Conservation (phyloP, 2,113 vertebrate species). For the Plestiodon gilberti region DNA sequence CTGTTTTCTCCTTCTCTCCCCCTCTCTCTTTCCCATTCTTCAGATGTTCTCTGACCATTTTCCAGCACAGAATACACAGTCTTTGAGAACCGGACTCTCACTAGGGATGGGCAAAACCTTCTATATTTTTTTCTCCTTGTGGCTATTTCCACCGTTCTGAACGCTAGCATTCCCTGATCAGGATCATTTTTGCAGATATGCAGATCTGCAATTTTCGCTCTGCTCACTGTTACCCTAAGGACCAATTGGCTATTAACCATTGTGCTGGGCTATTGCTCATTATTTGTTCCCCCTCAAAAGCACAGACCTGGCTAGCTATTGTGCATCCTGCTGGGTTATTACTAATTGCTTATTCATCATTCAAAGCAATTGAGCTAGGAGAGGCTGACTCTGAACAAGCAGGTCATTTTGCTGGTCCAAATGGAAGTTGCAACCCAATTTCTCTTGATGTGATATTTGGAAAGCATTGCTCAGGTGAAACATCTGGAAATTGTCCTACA, state of each 20-base stretch:
- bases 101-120: not conserved
- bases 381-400: not conserved
- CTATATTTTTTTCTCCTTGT: not conserved
- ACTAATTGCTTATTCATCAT: not conserved
- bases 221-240: not conserved
- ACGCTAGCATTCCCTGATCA: not conserved
- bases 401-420: not conserved
- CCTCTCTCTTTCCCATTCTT: not conserved
- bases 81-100: not conserved
- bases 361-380: not conserved
- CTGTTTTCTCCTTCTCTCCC: slow-evolving; percentile 14
- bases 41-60: slow-evolving; percentile 57
- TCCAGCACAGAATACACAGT: slow-evolving; percentile 63
- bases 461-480: not conserved
- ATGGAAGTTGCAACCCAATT: not conserved
- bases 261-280: not conserved
- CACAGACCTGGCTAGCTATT: not conserved
- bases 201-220: not conserved
- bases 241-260: not conserved
- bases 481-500: too few species aligned
- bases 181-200: not conserved
- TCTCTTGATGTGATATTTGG: not conserved
- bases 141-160: not conserved
- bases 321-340: not conserved
- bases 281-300: not conserved